Conservation (phyloP, 1,140 invertebrate species). For the Musca domestica region DNA sequence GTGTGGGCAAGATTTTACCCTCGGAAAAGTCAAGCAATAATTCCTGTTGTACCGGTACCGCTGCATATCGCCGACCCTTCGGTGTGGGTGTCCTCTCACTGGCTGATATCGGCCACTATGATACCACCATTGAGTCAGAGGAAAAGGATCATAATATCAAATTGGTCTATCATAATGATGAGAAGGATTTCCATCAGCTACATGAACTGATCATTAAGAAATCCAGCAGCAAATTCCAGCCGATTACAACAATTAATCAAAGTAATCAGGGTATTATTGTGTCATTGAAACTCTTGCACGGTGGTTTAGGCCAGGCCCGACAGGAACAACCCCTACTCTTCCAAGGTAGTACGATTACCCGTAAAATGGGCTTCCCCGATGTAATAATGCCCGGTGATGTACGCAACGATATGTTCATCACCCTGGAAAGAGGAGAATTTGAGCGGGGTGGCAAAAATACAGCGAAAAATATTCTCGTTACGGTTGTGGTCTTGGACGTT, state of each 20-base stretch:
- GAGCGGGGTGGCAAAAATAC: conserved; percentile 93
- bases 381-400: conserved; percentile 95
- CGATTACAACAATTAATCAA: conserved; percentile 54
- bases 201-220: conserved; percentile 85
- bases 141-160: conserved; percentile 73
- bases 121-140: conserved; percentile 60
- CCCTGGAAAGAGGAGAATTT: conserved; percentile 83
- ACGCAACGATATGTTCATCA: conserved; percentile 93
- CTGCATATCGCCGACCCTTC: conserved; percentile 68
- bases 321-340: conserved; percentile 77
- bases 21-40: conserved; percentile 56
- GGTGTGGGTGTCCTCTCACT: conserved; percentile 78
- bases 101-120: conserved; percentile 60
- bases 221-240: conserved; percentile 78
- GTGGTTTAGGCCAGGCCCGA: conserved; percentile 69
- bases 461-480: conserved; percentile 90
- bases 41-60: conserved; percentile 37
- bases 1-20: conserved; percentile 82
- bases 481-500: conserved; percentile 75
- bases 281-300: conserved; percentile 71
- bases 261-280: conserved; percentile 67
- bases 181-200: conserved; percentile 86
- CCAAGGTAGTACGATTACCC: conserved; percentile 80
- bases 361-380: conserved; percentile 90
- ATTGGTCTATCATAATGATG: conserved; percentile 80